These are phyloP conservation scores for Lithophane leautieri DNA, from an alignment of 2,888 invertebrate genomes.

Conservation along the genomic window DNA sequence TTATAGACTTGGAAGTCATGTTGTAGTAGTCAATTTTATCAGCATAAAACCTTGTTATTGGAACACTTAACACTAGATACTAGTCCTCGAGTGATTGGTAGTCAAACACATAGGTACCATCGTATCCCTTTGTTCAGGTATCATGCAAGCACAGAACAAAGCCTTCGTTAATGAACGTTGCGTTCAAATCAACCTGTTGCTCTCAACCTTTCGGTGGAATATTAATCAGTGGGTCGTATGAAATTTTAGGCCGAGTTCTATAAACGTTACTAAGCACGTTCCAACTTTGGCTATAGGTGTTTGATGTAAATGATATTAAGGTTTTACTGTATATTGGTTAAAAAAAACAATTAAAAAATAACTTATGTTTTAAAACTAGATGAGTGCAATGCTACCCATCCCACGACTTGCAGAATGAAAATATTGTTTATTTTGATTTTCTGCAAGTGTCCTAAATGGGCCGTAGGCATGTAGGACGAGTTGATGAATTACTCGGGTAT, in stretches of 20 bases:
- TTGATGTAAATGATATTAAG: too few relatives aligned
- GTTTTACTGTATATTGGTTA: not conserved
- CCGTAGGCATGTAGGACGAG: too few relatives aligned
- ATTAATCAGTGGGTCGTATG: not conserved
- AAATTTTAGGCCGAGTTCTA: not conserved
- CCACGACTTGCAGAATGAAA: too few relatives aligned
- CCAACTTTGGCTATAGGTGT: not conserved
- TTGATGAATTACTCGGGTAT: too few relatives aligned
- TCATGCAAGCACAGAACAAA: not conserved
- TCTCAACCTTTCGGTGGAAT: not conserved
- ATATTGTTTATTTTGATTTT: too few relatives aligned
- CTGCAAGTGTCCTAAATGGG: too few relatives aligned
- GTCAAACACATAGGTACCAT: too few relatives aligned
- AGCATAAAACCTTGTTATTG: not conserved
- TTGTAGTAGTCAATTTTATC: not conserved
- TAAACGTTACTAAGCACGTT: not conserved
- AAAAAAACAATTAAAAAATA: not conserved
- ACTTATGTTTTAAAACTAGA: not conserved
- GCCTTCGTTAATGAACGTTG: not conserved
- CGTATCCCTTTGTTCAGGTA: not conserved
- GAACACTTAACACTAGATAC: too few relatives aligned
- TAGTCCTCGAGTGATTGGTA: not conserved
- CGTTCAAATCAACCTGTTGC: constrained; percentile 7
- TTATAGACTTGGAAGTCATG: not conserved
- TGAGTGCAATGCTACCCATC: too few relatives aligned